Base-by-base conservation (phyloP, 2,797 vertebrate genomes). In the Crocodylus rhombifer region DNA sequence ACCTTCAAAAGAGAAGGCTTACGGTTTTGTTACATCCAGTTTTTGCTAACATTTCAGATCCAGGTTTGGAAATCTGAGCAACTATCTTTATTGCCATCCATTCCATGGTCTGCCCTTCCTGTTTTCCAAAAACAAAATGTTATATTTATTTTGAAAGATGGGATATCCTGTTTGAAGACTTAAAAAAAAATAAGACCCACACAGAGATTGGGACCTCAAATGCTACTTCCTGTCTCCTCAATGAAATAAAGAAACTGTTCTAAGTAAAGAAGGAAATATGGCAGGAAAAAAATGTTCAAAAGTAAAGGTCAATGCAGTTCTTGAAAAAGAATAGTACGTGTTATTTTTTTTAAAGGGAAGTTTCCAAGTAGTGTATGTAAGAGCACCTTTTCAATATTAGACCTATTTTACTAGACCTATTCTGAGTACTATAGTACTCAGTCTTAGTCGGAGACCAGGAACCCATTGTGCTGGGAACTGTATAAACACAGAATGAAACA, bases 111-210 rank as follows among this genome's bases (percentile, higher is more conserved):
- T 92, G 96, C 94, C 93, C 92, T 96, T 97, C 96, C 96, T 97
- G 96, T 96, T 96, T 97, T 94, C 96, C 81, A 92, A 84, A 95
- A 91, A 25, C 88, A 95, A 96, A 93, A 90, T 64, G 79, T 42
- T 89, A 63, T 57, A 84, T 93, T 95, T 96, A 94, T 93, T 94
- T 97, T 86, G 71, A 91, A 95, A 92, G 42, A 92, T 92, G 91
- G 96, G 95, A 96, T 90, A 96, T 97, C 96, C 96, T 96, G 95
- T 91, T 93, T 85, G 87, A 95, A 92, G n/a, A 30, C 81, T 96
- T 92, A 90, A 94, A 85, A 9, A 95, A 93, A 82, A 75, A 85
- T 11, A 89, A 76, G 23, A 88, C 87, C 96, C 93, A 88, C 14
- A 58, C 36, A 86, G 90, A 93, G 93, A 92, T 33, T 57, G 4